phyloP scores from a whole-genome alignment of 2,113 vertebrate genomes.

The Prinia subflava region DNA sequence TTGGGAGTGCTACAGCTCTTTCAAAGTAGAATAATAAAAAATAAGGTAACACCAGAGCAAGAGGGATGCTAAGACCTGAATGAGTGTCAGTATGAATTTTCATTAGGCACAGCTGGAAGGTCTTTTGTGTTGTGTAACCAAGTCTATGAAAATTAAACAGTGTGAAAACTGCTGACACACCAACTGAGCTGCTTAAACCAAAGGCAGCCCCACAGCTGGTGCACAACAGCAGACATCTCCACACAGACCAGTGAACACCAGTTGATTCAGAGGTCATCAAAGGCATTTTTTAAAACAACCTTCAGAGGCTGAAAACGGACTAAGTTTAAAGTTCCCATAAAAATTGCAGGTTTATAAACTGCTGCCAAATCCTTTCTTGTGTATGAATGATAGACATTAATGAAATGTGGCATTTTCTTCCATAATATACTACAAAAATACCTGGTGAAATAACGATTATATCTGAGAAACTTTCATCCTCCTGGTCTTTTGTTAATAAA shows the following conservation, averaged over 20 bases:
- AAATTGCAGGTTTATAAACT: not conserved
- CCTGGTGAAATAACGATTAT: not conserved
- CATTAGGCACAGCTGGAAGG: constrained; percentile 46
- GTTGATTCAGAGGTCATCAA: not conserved
- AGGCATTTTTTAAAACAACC: not conserved
- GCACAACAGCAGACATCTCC: not conserved
- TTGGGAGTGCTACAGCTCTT: not conserved
- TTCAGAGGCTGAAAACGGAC: not conserved
- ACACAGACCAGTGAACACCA: not conserved
- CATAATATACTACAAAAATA: not conserved
- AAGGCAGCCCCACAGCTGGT: not conserved
- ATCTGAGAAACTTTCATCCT: not conserved
- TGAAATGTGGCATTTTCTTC: constrained; percentile 2
- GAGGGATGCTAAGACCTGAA: not conserved
- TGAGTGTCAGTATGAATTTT: constrained; percentile 8
- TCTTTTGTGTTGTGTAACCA: constrained; percentile 10
- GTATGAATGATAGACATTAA: not conserved
- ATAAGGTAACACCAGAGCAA: not conserved
- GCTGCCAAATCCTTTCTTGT: not conserved
- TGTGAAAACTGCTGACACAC: constrained; percentile 29
- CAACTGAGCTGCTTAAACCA: not conserved
- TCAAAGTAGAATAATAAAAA: not conserved
- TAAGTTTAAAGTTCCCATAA: not conserved
- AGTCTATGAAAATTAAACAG: constrained; percentile 33
- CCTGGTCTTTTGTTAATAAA: not conserved